phyloP scores from a whole-genome alignment of 2,797 vertebrate species.

The Myiotriccus ornatus region DNA sequence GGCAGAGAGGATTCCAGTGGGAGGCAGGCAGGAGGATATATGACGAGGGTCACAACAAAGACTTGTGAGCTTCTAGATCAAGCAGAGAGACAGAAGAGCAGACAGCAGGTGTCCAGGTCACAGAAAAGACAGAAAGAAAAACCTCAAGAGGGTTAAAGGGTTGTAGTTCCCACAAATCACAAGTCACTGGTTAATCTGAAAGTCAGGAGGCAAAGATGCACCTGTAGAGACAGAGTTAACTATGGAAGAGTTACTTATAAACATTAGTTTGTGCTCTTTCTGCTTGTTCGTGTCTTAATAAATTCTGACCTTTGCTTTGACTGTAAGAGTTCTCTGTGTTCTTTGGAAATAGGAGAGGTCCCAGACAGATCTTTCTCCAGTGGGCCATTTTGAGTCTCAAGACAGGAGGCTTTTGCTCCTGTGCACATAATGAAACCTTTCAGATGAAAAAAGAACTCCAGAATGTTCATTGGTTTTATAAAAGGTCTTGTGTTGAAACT shows the following conservation, averaged over 20 bases:
- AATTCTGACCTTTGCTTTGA: background rate
- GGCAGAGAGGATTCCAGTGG: background rate
- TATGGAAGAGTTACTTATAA: background rate
- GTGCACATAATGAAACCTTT: background rate
- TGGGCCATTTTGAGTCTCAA: background rate
- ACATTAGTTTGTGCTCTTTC: background rate
- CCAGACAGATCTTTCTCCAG: background rate
- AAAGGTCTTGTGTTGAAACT: background rate
- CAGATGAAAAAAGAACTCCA: background rate
- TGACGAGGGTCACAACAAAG: background rate
- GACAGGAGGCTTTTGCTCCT: background rate
- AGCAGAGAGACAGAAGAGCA: background rate
- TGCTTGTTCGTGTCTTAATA: background rate
- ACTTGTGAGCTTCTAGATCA: background rate
- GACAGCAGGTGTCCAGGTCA: background rate
- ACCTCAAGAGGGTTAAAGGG: background rate
- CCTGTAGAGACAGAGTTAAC: background rate
- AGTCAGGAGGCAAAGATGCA: background rate
- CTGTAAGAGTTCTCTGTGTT: rapidly evolving
- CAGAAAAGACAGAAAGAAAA: background rate
- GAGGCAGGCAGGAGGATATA: background rate
- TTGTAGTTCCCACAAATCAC: background rate
- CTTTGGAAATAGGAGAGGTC: background rate
- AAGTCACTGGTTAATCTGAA: background rate
- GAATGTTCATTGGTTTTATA: background rate